Percentiles rank a stretch among this genome's conserved stretches.
phyloP scores from a whole-genome alignment of 2,888 invertebrate species.

The Hermaeophaga mercurialis region DNA sequence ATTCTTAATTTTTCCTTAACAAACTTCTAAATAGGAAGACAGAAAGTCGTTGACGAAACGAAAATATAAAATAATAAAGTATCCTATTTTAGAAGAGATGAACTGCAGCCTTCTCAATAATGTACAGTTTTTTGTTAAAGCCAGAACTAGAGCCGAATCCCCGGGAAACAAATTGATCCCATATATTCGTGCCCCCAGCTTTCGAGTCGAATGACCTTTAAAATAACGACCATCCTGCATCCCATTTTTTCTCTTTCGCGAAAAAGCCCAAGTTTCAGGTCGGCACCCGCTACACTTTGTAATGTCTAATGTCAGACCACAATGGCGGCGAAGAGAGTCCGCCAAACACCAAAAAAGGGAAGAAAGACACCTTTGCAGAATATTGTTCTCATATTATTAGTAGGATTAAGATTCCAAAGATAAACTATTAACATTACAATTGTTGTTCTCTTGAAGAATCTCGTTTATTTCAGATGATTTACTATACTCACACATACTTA shows the following conservation, averaged over 20 bases:
- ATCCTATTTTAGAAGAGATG: not conserved
- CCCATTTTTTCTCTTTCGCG: slow-evolving; percentile 14
- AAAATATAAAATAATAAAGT: not conserved
- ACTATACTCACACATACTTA: no score
- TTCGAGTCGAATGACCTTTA: slow-evolving; percentile 29
- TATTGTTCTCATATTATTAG: no score
- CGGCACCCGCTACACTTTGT: slow-evolving; percentile 15
- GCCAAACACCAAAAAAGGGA: no score
- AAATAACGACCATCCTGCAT: slow-evolving; percentile 30
- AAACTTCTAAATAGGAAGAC: no score
- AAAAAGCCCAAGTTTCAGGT: slow-evolving; percentile 19
- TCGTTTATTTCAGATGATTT: no score
- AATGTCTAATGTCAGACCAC: slow-evolving; percentile 4
- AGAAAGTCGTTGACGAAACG: no score
- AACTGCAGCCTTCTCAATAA: slow-evolving; percentile 6
- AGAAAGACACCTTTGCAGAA: no score
- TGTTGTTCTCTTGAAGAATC: no score
- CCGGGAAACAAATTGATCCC: slow-evolving; percentile 25
- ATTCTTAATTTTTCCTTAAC: no score
- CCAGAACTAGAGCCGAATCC: not conserved
- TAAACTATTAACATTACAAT: no score
- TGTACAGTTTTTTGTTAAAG: slow-evolving; percentile 9
- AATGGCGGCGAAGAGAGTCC: not conserved
- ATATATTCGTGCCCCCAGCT: slow-evolving; percentile 24
- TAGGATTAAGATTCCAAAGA: no score